phyloP scores from a whole-genome alignment of 2,113 vertebrate species.

The Brachyistius frenatus region DNA sequence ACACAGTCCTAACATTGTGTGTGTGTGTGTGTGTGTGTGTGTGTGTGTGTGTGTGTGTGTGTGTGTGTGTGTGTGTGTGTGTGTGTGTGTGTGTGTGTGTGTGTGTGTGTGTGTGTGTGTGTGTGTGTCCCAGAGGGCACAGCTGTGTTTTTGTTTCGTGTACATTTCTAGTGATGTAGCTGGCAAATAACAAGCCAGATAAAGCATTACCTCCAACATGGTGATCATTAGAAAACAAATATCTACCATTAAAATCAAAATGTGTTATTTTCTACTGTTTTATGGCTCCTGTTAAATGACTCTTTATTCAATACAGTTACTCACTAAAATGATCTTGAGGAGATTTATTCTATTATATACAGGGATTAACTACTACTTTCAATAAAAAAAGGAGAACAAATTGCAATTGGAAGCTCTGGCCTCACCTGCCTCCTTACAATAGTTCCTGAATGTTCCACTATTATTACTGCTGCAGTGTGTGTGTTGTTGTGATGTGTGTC shows the following conservation, averaged over 20 bases:
- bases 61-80: constrained; percentile 27
- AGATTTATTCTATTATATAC: background rate
- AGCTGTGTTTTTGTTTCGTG: constrained; percentile 57
- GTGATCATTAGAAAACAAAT: constrained; percentile 53
- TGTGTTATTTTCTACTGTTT: constrained; percentile 10
- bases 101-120: constrained; percentile 17
- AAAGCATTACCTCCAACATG: constrained; percentile 54
- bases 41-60: constrained; percentile 18
- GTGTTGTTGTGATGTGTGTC: constrained; percentile 73
- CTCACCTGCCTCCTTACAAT: constrained; percentile 49
- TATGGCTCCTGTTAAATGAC: constrained; percentile 11
- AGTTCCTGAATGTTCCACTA: constrained; percentile 46
- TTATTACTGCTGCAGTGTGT: constrained; percentile 64
- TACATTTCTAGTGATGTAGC: constrained; percentile 48
- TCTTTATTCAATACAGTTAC: constrained; percentile 3
- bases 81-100: background rate
- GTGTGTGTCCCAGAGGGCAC: constrained; percentile 41
- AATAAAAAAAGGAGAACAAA: constrained; percentile 34
- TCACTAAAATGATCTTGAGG: background rate
- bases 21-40: background rate
- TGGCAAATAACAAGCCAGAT: constrained; percentile 63
- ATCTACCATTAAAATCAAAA: constrained; percentile 33
- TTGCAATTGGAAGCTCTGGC: constrained; percentile 3
- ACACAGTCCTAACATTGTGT: background rate
- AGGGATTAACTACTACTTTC: background rate